Conservation (phyloP, 1,140 invertebrate genomes). For the Aphis gossypii region DNA sequence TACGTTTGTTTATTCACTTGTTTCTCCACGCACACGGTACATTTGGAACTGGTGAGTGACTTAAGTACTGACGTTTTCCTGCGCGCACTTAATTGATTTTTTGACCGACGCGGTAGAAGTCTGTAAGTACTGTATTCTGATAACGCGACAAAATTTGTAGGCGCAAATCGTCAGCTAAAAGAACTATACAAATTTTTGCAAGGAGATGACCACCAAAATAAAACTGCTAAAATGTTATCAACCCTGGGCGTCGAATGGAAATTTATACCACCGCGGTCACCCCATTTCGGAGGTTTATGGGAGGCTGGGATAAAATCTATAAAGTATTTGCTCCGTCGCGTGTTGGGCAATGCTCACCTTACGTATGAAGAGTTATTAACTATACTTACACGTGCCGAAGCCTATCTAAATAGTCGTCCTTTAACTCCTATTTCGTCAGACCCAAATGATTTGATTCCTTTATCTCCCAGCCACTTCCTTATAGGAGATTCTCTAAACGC, state of each 20-base stretch:
- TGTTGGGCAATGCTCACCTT: no score
- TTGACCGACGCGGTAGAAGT: no score
- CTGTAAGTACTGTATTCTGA: no score
- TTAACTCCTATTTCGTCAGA: constrained; percentile 62
- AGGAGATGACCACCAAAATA: not conserved
- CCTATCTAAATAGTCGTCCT: constrained; percentile 63
- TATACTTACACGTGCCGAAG: no score
- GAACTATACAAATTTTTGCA: constrained; percentile 4
- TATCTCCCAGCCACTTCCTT: constrained; percentile 59
- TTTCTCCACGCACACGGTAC: constrained; percentile 62
- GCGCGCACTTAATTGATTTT: no score
- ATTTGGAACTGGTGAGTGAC: constrained; percentile 63
- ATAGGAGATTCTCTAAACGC: no score
- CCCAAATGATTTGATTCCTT: constrained; percentile 61
- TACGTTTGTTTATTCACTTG: constrained; percentile 62
- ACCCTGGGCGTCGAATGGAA: not conserved
- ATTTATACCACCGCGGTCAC: no score
- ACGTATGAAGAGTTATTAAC: no score
- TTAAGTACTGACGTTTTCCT: constrained; percentile 63
- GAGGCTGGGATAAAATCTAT: no score
- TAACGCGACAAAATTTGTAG: constrained; percentile 57
- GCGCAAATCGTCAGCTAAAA: constrained; percentile 56
- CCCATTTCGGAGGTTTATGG: no score
- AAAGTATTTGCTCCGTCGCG: no score
- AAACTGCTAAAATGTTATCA: not conserved